These are phyloP conservation scores for Notiomystis cincta DNA, from an alignment of 2,113 vertebrate species.

Conservation along the genomic window DNA sequence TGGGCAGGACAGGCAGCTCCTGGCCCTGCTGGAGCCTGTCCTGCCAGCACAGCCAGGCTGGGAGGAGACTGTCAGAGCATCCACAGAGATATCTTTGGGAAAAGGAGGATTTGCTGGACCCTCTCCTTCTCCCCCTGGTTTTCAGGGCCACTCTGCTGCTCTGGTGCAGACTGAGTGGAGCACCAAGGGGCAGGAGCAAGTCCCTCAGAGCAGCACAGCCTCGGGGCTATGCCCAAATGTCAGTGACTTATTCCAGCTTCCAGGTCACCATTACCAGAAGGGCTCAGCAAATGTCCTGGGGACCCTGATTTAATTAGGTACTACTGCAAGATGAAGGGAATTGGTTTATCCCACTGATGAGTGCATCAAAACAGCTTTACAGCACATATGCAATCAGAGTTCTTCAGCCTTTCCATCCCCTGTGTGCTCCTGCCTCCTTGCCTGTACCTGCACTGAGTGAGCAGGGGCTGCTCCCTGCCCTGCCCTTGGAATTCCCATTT, in stretches of 20 bases:
- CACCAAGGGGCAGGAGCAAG: rapidly evolving
- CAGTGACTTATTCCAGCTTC: not conserved
- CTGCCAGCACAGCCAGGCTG: not conserved
- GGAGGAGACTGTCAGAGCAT: not conserved
- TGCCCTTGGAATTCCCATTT: not conserved
- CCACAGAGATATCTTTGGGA: not conserved
- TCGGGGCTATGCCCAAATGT: not conserved
- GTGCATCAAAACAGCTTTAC: not conserved
- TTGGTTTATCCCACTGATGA: not conserved
- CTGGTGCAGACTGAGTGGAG: not conserved
- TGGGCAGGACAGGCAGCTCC: not conserved
- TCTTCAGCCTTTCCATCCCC: not conserved
- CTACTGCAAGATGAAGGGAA: not conserved
- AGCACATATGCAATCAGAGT: not conserved
- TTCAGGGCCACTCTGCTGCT: not conserved
- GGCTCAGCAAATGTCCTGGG: not conserved
- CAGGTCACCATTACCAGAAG: not conserved
- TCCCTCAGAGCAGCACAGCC: not conserved
- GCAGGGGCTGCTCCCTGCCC: not conserved
- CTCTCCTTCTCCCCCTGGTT: not conserved
- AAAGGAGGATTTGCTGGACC: not conserved
- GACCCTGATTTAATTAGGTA: not conserved
- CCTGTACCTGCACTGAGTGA: not conserved
- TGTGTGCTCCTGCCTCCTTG: rapidly evolving
- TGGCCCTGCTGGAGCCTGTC: not conserved